Evolutionary conservation across 2,888 invertebrate species (phyloP).

Genomic region (Marronus borbonicus): DNA sequence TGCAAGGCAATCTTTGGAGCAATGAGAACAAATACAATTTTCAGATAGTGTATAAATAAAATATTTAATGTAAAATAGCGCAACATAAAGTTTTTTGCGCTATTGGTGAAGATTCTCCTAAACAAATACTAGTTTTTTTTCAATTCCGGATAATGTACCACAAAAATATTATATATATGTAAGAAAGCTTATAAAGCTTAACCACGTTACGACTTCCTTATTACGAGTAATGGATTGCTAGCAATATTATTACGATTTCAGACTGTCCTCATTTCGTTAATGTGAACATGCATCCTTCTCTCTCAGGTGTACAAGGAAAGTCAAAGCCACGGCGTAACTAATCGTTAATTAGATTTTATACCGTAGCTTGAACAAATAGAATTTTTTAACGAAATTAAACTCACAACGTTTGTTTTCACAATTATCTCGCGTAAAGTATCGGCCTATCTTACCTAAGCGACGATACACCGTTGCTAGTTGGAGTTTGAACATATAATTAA

Average conservation of each 20-base stretch:
- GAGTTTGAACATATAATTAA: too few relatives aligned
- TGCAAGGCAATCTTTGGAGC: too few relatives aligned
- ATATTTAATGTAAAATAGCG: too few relatives aligned
- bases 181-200: too few relatives aligned
- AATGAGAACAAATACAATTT: too few relatives aligned
- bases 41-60: too few relatives aligned
- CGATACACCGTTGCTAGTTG: too few relatives aligned
- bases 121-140: too few relatives aligned
- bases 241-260: conserved; percentile 7
- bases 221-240: not conserved
- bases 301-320: not conserved
- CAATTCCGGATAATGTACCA: too few relatives aligned
- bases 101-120: too few relatives aligned
- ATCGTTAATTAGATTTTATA: conserved; percentile 23
- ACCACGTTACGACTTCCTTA: not conserved
- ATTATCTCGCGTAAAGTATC: conserved; percentile 9
- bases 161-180: too few relatives aligned
- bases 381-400: conserved; percentile 34
- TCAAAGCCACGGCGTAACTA: conserved; percentile 16
- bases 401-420: conserved; percentile 33
- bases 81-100: too few relatives aligned
- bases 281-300: not conserved
- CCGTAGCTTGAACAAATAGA: conserved; percentile 22
- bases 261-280: conserved; percentile 3
- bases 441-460: not conserved